Percentiles rank a stretch among this genome's conserved stretches.
Evolutionary conservation across 2,113 vertebrate genomes (phyloP).

Genomic region (Etheostoma spectabile): DNA sequence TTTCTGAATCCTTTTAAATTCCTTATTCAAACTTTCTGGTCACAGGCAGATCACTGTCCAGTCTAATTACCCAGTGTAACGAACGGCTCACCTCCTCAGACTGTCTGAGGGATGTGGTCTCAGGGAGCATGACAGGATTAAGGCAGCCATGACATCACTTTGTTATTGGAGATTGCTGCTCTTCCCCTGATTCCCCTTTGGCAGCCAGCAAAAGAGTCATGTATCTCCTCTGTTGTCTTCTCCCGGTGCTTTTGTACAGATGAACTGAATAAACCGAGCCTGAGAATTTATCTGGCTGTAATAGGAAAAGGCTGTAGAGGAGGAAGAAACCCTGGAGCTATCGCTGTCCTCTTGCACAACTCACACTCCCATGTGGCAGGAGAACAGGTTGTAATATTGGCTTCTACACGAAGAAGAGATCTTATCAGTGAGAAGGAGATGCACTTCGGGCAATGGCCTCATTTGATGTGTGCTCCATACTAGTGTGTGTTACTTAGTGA

Average conservation of each 20-base stretch:
- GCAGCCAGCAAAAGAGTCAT: constrained; percentile 17
- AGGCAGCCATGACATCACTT: constrained; percentile 45
- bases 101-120: constrained; percentile 26
- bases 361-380: constrained; percentile 8
- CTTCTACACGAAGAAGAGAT: constrained; percentile 8
- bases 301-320: constrained; percentile 1
- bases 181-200: constrained; percentile 18
- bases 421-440: constrained; percentile 18
- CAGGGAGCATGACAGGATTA: constrained; percentile 40
- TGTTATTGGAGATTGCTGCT: constrained; percentile 29
- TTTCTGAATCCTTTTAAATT: constrained; percentile 36
- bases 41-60: not conserved
- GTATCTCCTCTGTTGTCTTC: constrained; percentile 27
- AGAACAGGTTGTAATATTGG: constrained; percentile 36
- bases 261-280: not conserved
- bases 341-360: constrained; percentile 1
- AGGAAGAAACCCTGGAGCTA: constrained; percentile 14
- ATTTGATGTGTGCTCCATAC: constrained; percentile 3
- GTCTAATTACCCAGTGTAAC: constrained; percentile 47
- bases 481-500: constrained; percentile 11
- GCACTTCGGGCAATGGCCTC: constrained; percentile 29
- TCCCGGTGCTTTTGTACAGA: not conserved
- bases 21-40: constrained; percentile 11
- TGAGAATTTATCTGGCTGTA: constrained; percentile 22
- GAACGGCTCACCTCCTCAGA: constrained; percentile 34